Conservation (phyloP, 2,888 invertebrate species). For the Erannis defoliaria region DNA sequence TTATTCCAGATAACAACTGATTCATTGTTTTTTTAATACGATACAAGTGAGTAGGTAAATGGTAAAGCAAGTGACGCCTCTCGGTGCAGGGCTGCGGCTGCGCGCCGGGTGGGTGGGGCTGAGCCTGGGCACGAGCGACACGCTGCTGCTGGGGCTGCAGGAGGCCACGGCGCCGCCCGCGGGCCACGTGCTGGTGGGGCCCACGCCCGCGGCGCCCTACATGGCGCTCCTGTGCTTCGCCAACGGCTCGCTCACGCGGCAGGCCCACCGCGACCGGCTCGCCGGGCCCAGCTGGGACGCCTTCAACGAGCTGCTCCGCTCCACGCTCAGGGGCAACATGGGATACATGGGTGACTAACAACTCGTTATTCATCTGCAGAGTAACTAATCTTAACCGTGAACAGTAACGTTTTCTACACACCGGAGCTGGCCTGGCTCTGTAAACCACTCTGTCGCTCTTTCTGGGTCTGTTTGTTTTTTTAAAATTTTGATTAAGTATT, state of each 20-base stretch:
- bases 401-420: too few species aligned
- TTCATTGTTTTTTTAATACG: too few species aligned
- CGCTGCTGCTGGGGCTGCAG: constrained; percentile 92
- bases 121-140: constrained; percentile 97
- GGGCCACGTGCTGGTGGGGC: constrained; percentile 96
- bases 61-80: background rate
- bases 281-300: constrained; percentile 93
- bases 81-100: constrained; percentile 90
- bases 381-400: too few species aligned
- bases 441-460: too few species aligned
- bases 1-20: too few species aligned
- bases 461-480: too few species aligned
- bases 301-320: constrained; percentile 92
- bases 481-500: too few species aligned
- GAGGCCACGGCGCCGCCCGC: constrained; percentile 89
- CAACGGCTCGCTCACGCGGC: constrained; percentile 97
- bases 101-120: constrained; percentile 94
- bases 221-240: constrained; percentile 97
- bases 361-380: too few species aligned
- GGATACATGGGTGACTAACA: constrained; percentile 93
- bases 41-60: too few species aligned
- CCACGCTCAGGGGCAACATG: constrained; percentile 96
- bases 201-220: constrained; percentile 91
- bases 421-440: too few species aligned
- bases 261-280: constrained; percentile 91